A percentile compares a stretch with the other conserved stretches of the same genome.
These are phyloP conservation scores for Ceratoteleas bidentatus DNA, from an alignment of 1,140 invertebrate genomes.

Conservation along the genomic window DNA sequence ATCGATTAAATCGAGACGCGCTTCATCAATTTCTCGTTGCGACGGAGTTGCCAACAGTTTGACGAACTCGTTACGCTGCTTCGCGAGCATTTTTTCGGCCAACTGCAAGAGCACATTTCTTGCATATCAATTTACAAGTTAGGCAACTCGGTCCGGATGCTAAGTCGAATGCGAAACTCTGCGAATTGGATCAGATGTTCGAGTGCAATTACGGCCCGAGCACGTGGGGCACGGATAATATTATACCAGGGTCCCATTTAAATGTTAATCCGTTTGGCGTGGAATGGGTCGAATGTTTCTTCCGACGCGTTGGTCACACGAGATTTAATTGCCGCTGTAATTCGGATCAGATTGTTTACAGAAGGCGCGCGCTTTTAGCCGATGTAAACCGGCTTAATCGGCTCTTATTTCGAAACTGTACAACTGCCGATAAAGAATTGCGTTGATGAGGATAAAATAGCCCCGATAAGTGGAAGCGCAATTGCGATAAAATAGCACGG, in stretches of 20 bases:
- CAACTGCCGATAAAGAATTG: conserved; percentile 11
- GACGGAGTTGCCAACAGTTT: conserved; percentile 13
- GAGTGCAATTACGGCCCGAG: conserved; percentile 20
- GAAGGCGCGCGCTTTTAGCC: no score
- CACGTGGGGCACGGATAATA: conserved; percentile 10
- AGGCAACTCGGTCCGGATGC: conserved; percentile 2
- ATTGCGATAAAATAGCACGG: background rate
- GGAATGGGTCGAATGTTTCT: background rate
- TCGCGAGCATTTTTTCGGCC: conserved; percentile 9
- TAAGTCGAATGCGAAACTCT: conserved; percentile 17
- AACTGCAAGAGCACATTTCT: conserved; percentile 19
- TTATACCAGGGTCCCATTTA: conserved; percentile 13
- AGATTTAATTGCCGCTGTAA: conserved; percentile 16
- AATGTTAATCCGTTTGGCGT: conserved; percentile 20
- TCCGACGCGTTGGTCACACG: background rate
- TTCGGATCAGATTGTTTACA: conserved; percentile 12
- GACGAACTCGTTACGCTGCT: conserved; percentile 18
- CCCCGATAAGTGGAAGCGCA: background rate
- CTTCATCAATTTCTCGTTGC: background rate
- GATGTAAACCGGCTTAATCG: no score
- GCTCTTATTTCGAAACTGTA: conserved; percentile 1
- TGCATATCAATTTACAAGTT: conserved; percentile 24
- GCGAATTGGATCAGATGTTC: conserved; percentile 24
- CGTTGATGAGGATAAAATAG: conserved; percentile 4
- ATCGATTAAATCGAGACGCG: background rate